A percentile compares a stretch with the other conserved stretches of the same genome.
phyloP scores from a whole-genome alignment of 2,797 vertebrate species.

The Crocodylus rhombifer region DNA sequence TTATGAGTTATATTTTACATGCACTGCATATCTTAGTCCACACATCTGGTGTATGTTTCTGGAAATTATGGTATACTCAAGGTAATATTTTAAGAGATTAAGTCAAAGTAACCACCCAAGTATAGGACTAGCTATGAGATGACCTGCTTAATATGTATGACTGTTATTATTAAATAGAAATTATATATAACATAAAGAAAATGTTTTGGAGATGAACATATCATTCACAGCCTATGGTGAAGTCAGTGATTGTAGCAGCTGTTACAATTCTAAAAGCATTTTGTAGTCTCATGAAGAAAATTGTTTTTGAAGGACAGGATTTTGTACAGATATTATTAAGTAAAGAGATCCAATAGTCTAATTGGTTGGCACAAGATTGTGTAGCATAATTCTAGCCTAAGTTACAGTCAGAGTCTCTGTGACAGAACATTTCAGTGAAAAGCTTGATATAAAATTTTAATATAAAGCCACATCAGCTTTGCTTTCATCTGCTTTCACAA shows the following conservation, averaged over 20 bases:
- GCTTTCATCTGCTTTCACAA: not conserved
- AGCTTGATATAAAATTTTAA: not conserved
- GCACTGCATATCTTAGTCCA: not conserved
- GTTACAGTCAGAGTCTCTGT: not conserved
- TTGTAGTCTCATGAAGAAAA: not conserved
- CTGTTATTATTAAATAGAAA: not conserved
- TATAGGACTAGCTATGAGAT: not conserved
- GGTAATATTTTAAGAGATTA: fast-evolving
- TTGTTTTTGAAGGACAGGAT: not conserved
- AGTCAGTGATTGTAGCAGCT: not conserved
- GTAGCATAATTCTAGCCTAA: not conserved
- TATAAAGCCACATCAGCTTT: not conserved
- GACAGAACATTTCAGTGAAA: not conserved
- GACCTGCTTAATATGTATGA: not conserved
- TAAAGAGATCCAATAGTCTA: not conserved
- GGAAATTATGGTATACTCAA: not conserved
- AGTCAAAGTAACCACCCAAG: not conserved
- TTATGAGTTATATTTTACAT: not conserved
- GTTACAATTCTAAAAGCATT: not conserved
- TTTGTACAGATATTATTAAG: not conserved
- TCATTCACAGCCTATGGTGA: not conserved
- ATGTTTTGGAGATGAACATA: not conserved
- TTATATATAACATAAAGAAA: not conserved
- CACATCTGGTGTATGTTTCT: not conserved
- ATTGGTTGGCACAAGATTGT: not conserved